phyloP scores from a whole-genome alignment of 2,113 vertebrate genomes.

The Microcebus tavaratra region DNA sequence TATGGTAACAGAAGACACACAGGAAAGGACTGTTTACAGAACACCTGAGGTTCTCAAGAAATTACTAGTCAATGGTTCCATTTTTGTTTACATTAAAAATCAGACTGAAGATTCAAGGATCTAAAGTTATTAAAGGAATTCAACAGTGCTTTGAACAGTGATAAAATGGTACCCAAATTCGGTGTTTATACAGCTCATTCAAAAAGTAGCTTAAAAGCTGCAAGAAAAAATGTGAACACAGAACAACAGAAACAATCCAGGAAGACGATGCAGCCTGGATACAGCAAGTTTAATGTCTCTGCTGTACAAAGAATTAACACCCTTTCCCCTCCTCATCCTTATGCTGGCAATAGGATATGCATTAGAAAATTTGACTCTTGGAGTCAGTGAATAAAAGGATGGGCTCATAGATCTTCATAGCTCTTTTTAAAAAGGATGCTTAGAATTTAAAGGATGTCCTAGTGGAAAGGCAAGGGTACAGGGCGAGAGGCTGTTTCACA shows the following conservation, averaged over 20 bases:
- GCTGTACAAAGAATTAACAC: slow-evolving; percentile 73
- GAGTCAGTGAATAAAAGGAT: slow-evolving; percentile 80
- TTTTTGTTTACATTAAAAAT: slow-evolving; percentile 65
- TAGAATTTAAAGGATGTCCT: slow-evolving; percentile 63
- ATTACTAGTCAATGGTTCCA: slow-evolving; percentile 51
- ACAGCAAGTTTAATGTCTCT: slow-evolving; percentile 76
- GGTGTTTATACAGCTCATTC: slow-evolving; percentile 69
- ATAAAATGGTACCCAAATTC: slow-evolving; percentile 71
- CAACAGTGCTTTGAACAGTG: slow-evolving; percentile 63
- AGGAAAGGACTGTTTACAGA: slow-evolving; percentile 55
- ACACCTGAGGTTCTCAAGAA: slow-evolving; percentile 44
- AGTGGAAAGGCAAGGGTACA: slow-evolving; percentile 67
- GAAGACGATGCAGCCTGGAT: slow-evolving; percentile 67
- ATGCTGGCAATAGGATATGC: slow-evolving; percentile 63
- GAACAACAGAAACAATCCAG: slow-evolving; percentile 72
- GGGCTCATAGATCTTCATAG: slow-evolving; percentile 67
- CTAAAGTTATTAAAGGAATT: slow-evolving; percentile 40
- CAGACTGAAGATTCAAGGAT: slow-evolving; percentile 55
- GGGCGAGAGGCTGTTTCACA: slow-evolving; percentile 54
- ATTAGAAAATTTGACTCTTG: slow-evolving; percentile 79
- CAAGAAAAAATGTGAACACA: slow-evolving; percentile 54
- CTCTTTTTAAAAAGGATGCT: slow-evolving; percentile 66
- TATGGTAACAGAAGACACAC: not conserved
- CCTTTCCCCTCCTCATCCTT: slow-evolving; percentile 70
- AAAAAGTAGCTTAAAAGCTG: slow-evolving; percentile 71